These are phyloP conservation scores for Lates calcarifer DNA, from an alignment of 2,113 vertebrate species.

Conservation along the genomic window DNA sequence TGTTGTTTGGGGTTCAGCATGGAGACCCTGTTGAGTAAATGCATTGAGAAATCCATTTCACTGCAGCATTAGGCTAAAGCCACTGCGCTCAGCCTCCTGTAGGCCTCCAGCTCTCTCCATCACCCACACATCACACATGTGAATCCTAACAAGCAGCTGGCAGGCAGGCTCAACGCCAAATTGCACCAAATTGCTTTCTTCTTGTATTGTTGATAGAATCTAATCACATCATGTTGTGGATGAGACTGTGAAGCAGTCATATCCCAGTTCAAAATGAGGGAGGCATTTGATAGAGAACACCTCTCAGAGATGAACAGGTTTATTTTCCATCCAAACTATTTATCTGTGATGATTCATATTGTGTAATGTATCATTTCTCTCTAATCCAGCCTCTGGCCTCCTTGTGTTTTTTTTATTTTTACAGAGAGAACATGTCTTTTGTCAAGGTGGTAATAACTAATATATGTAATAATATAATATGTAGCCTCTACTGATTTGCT, in stretches of 20 bases:
- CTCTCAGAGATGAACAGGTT: constrained; percentile 37
- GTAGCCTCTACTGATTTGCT: neutral
- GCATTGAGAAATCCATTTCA: constrained; percentile 14
- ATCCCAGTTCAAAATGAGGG: neutral
- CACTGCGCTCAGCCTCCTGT: constrained; percentile 19
- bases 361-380: constrained; percentile 12
- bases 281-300: constrained; percentile 13
- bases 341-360: constrained; percentile 17
- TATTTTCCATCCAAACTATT: constrained; percentile 29
- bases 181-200: constrained; percentile 43
- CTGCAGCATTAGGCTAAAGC: neutral
- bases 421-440: neutral
- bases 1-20: constrained; percentile 11
- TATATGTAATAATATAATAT: no score
- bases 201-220: constrained; percentile 20
- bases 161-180: neutral
- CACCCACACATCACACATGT: constrained; percentile 26
- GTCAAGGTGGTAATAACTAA: neutral
- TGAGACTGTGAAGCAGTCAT: neutral
- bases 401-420: neutral
- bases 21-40: constrained; percentile 33
- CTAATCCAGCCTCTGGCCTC: neutral
- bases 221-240: neutral
- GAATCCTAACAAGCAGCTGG: constrained; percentile 43
- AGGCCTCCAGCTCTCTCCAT: constrained; percentile 4